Percentiles rank a stretch among this genome's conserved stretches.
Conservation (phyloP, 1,140 invertebrate species). For the Dinoponera quadriceps region DNA sequence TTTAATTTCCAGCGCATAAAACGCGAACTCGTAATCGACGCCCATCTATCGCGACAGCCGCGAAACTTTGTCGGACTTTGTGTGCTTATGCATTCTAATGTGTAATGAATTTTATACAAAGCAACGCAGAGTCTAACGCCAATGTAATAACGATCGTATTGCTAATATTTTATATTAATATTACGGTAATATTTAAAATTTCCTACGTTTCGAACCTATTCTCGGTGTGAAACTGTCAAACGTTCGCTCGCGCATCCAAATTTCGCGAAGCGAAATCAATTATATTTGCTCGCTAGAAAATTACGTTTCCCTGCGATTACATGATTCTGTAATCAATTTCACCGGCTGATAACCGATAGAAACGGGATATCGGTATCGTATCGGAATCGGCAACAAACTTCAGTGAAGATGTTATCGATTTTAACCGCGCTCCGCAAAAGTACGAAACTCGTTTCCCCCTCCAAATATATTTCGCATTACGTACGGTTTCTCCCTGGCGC, state of each 20-base stretch:
- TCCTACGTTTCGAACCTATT: too few species aligned
- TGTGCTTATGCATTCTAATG: background rate
- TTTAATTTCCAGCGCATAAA: background rate
- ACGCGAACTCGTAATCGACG: background rate
- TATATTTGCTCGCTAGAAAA: background rate
- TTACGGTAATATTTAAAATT: too few species aligned
- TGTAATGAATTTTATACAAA: background rate
- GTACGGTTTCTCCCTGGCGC: background rate
- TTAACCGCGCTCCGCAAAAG: constrained; percentile 29
- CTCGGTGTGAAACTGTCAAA: background rate
- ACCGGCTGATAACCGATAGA: background rate
- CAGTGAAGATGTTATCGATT: constrained; percentile 13
- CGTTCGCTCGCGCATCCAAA: background rate
- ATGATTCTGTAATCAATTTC: background rate
- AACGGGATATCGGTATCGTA: background rate
- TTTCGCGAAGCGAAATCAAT: too few species aligned
- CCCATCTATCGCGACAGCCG: background rate
- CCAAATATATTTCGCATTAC: constrained; percentile 11
- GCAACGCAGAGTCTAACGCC: too few species aligned
- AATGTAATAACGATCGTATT: background rate
- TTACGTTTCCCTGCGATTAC: background rate
- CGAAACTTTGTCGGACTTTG: background rate
- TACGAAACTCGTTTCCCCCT: background rate
- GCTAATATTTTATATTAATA: too few species aligned
- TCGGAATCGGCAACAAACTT: constrained; percentile 9